A percentile compares a stretch with the other conserved stretches of the same genome.
These are phyloP conservation scores for Tinea pellionella DNA, from an alignment of 2,888 invertebrate species.

Conservation along the genomic window DNA sequence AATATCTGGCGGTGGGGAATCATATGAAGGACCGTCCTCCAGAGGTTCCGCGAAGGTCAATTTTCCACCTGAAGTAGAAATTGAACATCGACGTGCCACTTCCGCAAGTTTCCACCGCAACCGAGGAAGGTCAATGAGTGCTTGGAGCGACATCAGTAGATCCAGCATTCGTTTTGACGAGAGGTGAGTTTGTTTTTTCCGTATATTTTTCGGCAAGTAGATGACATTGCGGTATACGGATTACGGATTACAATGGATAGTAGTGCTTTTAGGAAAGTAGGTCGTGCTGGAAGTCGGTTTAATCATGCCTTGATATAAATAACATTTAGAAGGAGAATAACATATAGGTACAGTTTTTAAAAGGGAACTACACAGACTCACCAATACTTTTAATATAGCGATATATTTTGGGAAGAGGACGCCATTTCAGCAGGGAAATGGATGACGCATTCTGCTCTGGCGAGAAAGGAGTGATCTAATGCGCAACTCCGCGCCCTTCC, in stretches of 20 bases:
- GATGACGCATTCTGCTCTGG: constrained; percentile 45
- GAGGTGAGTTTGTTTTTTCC: constrained; percentile 59
- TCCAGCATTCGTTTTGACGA: constrained; percentile 85
- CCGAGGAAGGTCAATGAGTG: constrained; percentile 83
- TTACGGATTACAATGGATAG: not conserved
- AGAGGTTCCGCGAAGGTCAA: constrained; percentile 73
- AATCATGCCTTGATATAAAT: not conserved
- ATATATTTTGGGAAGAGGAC: constrained; percentile 14
- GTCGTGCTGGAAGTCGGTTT: not conserved
- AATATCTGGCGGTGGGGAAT: constrained; percentile 51
- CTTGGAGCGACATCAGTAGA: constrained; percentile 88
- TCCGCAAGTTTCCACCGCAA: constrained; percentile 63
- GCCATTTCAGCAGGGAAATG: constrained; percentile 33
- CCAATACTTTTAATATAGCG: constrained; percentile 25
- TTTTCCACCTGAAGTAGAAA: constrained; percentile 71
- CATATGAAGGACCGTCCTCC: constrained; percentile 51
- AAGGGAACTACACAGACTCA: constrained; percentile 35
- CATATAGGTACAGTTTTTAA: not conserved
- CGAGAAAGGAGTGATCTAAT: constrained; percentile 31
- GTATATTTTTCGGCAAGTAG: not conserved
- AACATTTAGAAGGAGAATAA: constrained; percentile 5
- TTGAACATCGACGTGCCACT: constrained; percentile 54
- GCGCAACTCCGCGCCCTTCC: constrained; percentile 34
- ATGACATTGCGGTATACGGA: not conserved
- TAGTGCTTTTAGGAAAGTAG: not conserved